Base-by-base conservation (phyloP, 2,888 invertebrate genomes). In the Caenorhabditis becei region DNA sequence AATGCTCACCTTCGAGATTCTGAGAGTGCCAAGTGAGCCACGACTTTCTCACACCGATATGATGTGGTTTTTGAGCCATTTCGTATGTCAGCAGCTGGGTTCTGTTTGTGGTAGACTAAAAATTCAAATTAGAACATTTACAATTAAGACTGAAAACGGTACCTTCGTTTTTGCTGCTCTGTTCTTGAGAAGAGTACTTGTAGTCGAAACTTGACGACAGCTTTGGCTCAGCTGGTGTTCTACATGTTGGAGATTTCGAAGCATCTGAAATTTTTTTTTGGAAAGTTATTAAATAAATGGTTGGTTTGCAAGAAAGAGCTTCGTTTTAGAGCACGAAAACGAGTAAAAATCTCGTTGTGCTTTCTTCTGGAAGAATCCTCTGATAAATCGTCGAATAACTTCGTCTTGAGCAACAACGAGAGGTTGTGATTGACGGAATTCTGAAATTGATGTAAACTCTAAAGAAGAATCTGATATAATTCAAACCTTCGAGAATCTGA, bases 331-430 rank as follows among this genome's bases (percentile, higher is more conserved):
- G n/a, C n/a, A n/a, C n/a, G n/a, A n/a, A n/a, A n/a, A n/a, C n/a
- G n/a, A n/a, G n/a, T n/a, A n/a, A n/a, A n/a, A n/a, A n/a, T n/a
- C n/a, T n/a, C n/a, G n/a, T n/a, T n/a, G n/a, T n/a, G n/a, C n/a
- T n/a, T n/a, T n/a, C n/a, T n/a, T n/a, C n/a, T n/a, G 88, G 77
- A 90, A 89, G 70, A 90, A 88, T 49, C 98, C 98, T 14, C 92
- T 93, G 92, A 99, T 94, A 89, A 99, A 98, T 91, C 95, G 95
- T 41, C 98, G 93, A 77, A 99, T 96, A 87, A 98, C 96, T 77
- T 96, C 93, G 92, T 99, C 99, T 92, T 99, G 98, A 14, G 96
- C 92, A n/a, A 90, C 83, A 51, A 84, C 77, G 24, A 87, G 32
- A 23, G 88, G 86, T 44, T 89, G 89, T 24, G 86, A 81, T 58